phyloP scores from a whole-genome alignment of 2,113 vertebrate genomes.

The Trichomycterus rosablanca region DNA sequence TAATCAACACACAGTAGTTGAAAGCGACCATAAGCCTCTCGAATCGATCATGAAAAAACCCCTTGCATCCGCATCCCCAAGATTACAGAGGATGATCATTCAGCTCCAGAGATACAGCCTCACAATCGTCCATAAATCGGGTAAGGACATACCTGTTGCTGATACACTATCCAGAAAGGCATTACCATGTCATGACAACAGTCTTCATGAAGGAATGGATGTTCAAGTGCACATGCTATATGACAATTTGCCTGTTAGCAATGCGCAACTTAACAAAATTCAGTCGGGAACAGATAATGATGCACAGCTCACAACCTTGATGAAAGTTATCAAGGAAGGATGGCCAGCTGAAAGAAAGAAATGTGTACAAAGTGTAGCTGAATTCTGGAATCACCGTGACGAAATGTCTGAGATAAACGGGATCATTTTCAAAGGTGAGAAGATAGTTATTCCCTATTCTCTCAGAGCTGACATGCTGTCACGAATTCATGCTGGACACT shows the following conservation, averaged over 20 bases:
- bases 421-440: conserved; percentile 34
- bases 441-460: conserved; percentile 8
- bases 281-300: conserved; percentile 1
- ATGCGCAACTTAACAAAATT: conserved; percentile 1
- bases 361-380: not conserved
- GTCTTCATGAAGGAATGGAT: conserved; percentile 13
- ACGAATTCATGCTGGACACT: conserved; percentile 11
- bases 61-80: conserved; percentile 6
- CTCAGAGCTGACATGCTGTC: conserved; percentile 6
- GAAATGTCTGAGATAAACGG: conserved; percentile 18
- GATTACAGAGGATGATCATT: conserved; percentile 13
- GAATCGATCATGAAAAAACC: conserved; percentile 17
- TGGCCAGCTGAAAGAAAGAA: conserved; percentile 19
- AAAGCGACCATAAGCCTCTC: conserved; percentile 28
- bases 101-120: conserved; percentile 25
- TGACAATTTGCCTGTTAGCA: conserved; percentile 12
- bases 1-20: not conserved
- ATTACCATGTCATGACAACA: not conserved
- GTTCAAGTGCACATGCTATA: conserved; percentile 22
- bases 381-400: conserved; percentile 26
- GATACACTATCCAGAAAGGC: conserved; percentile 16
- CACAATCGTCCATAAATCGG: conserved; percentile 4
- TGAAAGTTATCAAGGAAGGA: not conserved
- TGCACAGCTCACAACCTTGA: not conserved
- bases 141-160: no score